Evolutionary conservation across 1,140 invertebrate genomes (phyloP).

Genomic region (Diprion similis): DNA sequence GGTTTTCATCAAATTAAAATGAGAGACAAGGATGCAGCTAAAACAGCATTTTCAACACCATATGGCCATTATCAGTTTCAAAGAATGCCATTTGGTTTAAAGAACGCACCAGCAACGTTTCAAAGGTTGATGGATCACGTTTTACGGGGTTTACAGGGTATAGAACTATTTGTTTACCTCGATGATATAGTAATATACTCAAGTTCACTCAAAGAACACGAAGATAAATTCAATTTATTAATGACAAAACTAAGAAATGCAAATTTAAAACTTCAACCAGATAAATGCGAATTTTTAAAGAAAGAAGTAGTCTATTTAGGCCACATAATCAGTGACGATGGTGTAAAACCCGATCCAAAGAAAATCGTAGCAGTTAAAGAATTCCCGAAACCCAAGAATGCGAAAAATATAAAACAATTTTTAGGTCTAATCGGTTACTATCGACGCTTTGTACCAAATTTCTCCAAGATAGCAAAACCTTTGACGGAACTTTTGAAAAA

Average conservation of each 20-base stretch:
- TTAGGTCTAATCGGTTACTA: conserved; percentile 33
- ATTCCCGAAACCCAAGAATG: conserved; percentile 38
- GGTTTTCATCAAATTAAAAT: too few relatives aligned
- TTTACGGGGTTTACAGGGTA: too few relatives aligned
- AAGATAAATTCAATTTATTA: conserved; percentile 33
- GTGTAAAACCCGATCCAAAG: conserved; percentile 14
- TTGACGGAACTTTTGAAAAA: conserved; percentile 37
- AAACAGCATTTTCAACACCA: too few relatives aligned
- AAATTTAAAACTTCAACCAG: conserved; percentile 45
- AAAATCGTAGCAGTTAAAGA: conserved; percentile 38
- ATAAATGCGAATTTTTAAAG: conserved; percentile 44
- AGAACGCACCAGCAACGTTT: too few relatives aligned
- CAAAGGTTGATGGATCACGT: too few relatives aligned
- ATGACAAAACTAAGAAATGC: conserved; percentile 33
- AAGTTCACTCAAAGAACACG: conserved; percentile 27
- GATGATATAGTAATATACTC: too few relatives aligned
- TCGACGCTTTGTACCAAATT: conserved; percentile 35
- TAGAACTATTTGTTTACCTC: too few relatives aligned
- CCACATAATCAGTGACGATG: conserved; percentile 37
- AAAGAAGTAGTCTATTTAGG: conserved; percentile 44
- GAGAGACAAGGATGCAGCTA: too few relatives aligned
- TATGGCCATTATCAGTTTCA: too few relatives aligned
- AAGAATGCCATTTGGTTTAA: too few relatives aligned
- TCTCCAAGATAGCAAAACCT: conserved; percentile 33
- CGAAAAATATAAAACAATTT: conserved; percentile 24